Conservation (phyloP, 1,140 invertebrate species). For the Drosophila fuyamai region DNA sequence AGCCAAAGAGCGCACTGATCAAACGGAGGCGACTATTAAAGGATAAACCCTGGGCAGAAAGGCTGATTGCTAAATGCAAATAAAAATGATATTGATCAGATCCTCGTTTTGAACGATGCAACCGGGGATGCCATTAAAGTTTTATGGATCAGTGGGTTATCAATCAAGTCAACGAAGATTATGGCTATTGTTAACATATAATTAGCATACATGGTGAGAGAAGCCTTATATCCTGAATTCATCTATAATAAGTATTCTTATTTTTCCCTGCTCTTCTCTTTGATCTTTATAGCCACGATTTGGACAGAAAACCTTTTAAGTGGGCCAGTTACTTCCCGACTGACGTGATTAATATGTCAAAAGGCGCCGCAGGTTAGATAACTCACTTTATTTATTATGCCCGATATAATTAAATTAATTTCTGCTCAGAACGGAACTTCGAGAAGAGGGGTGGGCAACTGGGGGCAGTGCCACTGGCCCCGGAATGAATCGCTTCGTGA, state of each 20-base stretch:
- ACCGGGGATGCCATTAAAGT: slow-evolving; percentile 3
- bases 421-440: slow-evolving; percentile 28
- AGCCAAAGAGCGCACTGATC: slow-evolving; percentile 29
- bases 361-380: slow-evolving; percentile 46
- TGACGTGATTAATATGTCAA: slow-evolving; percentile 78
- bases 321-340: slow-evolving; percentile 56
- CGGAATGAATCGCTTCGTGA: slow-evolving; percentile 69
- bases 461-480: slow-evolving; percentile 54
- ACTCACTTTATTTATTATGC: slow-evolving; percentile 74
- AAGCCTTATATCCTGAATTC: neutral
- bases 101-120: neutral
- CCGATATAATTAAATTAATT: slow-evolving; percentile 78
- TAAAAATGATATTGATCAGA: slow-evolving; percentile 23
- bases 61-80: slow-evolving; percentile 6
- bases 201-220: slow-evolving; percentile 1
- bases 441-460: neutral
- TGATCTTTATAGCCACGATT: slow-evolving; percentile 15
- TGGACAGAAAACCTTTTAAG: slow-evolving; percentile 40
- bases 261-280: slow-evolving; percentile 19
- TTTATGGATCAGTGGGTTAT: slow-evolving; percentile 53
- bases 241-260: neutral
- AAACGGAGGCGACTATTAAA: slow-evolving; percentile 48
- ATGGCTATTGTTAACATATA: neutral
- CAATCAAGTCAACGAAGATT: slow-evolving; percentile 14
- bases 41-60: slow-evolving; percentile 22